Evolutionary conservation across 2,113 vertebrate species (phyloP).

Genomic region (Takifugu bimaculatus): DNA sequence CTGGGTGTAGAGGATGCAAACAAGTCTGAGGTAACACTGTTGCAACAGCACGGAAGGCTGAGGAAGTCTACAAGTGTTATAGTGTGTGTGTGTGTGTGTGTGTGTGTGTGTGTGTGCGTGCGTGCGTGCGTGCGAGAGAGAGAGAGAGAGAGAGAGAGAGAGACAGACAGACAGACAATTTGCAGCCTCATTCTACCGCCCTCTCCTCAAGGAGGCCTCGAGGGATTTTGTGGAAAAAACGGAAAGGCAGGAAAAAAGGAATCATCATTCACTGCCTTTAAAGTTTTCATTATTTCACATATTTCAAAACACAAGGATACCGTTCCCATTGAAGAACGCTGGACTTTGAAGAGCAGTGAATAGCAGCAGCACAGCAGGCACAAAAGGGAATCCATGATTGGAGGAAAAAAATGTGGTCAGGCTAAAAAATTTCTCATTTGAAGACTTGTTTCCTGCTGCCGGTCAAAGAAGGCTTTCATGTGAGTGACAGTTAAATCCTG

Average conservation of each 20-base stretch:
- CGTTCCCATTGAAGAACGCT: conserved; percentile 7
- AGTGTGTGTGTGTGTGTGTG: neutral
- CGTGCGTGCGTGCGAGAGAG: conserved; percentile 2
- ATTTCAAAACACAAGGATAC: conserved; percentile 8
- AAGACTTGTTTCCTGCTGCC: conserved; percentile 5
- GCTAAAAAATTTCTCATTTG: neutral
- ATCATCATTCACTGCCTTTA: conserved; percentile 4
- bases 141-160: no score
- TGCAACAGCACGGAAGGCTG: conserved; percentile 6
- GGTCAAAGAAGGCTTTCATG: no score
- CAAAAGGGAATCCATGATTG: conserved; percentile 22
- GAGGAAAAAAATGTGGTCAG: neutral
- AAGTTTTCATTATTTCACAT: conserved; percentile 23
- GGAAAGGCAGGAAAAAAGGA: no score
- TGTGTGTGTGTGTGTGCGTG: conserved; percentile 3
- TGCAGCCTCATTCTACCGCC: no score
- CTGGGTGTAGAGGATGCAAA: conserved; percentile 9
- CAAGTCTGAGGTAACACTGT: conserved; percentile 15
- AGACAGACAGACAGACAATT: no score
- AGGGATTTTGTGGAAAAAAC: no score
- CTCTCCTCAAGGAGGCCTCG: no score
- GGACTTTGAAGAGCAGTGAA: conserved; percentile 20
- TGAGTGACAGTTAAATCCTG: neutral
- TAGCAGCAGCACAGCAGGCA: neutral
- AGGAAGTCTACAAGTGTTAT: no score